Percentiles rank a stretch among this genome's conserved stretches.
Conservation (phyloP, 2,797 vertebrate genomes). For the Champsocephalus gunnari region DNA sequence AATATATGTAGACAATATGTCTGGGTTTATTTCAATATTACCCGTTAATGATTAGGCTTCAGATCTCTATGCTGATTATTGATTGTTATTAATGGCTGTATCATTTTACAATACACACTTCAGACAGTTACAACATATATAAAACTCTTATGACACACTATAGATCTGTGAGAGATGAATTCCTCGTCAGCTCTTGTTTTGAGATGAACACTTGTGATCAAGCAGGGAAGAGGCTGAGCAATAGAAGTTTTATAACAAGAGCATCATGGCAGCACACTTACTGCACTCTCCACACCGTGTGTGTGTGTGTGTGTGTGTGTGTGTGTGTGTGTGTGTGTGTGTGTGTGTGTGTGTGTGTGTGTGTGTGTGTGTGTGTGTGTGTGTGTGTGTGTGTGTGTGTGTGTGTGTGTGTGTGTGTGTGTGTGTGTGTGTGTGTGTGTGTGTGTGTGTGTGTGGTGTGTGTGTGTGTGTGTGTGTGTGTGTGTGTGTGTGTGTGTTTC, state of each 20-base stretch:
- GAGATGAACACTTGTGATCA: not conserved
- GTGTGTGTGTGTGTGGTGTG: not conserved
- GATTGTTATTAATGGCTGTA: not conserved
- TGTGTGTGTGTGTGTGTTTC: not conserved
- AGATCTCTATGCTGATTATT: not conserved
- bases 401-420: not conserved
- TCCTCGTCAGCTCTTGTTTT: not conserved
- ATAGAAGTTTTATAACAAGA: slow-evolving; percentile 55
- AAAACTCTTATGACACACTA: not conserved
- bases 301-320: too few relatives aligned
- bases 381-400: not conserved
- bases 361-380: not conserved
- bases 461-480: not conserved
- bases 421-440: not conserved
- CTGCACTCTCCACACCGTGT: slow-evolving; percentile 8
- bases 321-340: not conserved
- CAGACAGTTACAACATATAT: not conserved
- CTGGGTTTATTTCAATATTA: not conserved
- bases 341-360: not conserved
- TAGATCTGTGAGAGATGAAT: not conserved
- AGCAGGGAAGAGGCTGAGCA: slow-evolving; percentile 16
- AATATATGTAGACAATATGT: too few relatives aligned
- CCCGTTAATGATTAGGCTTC: not conserved
- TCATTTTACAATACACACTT: not conserved
- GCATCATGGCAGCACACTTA: slow-evolving; percentile 46